Evolutionary conservation across 2,888 invertebrate species (phyloP).

Genomic region (Malthinus flaveolus): DNA sequence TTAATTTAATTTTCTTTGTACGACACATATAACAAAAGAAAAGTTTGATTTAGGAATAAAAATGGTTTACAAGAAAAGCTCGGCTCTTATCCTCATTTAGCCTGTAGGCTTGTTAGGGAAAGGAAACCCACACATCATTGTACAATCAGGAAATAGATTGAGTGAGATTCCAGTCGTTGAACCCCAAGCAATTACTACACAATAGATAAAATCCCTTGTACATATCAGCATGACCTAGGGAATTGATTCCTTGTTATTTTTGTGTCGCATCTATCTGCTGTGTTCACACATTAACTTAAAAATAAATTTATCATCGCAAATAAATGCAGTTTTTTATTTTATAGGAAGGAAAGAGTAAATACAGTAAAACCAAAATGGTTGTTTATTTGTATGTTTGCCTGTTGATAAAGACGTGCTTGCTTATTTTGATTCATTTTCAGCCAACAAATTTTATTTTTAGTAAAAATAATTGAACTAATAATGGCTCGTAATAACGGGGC

Average conservation of each 20-base stretch:
- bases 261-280: constrained; percentile 1
- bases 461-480: too few species aligned
- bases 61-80: too few species aligned
- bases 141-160: constrained; percentile 22
- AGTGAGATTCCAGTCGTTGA: constrained; percentile 16
- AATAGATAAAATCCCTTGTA: constrained; percentile 12
- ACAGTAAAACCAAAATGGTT: too few species aligned
- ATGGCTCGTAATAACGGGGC: too few species aligned
- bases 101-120: constrained; percentile 8
- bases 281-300: constrained; percentile 3
- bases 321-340: too few species aligned
- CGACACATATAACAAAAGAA: too few species aligned
- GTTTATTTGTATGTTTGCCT: too few species aligned
- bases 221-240: constrained; percentile 7
- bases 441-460: too few species aligned
- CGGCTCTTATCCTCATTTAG: background rate
- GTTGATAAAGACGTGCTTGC: too few species aligned
- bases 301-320: background rate
- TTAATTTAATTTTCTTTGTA: too few species aligned
- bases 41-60: too few species aligned
- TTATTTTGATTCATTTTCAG: too few species aligned
- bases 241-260: constrained; percentile 17
- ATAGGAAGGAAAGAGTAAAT: background rate
- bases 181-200: constrained; percentile 21
- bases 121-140: constrained; percentile 16